Percentiles rank a stretch among this genome's conserved stretches.
Evolutionary conservation across 2,797 vertebrate species (phyloP).

Genomic region (Heliangelus exortis): DNA sequence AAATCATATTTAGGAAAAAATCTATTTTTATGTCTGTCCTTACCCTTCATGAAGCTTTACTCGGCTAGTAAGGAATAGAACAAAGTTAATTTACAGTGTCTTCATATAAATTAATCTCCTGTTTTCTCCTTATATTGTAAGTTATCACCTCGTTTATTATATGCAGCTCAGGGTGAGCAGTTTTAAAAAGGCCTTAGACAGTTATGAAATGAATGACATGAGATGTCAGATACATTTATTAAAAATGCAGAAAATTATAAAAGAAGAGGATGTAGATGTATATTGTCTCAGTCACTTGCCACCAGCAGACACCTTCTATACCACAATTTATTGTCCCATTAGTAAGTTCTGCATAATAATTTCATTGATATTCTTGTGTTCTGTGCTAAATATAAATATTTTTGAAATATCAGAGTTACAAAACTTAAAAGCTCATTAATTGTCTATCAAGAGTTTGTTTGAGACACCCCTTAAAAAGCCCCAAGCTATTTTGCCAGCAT

Average conservation of each 20-base stretch:
- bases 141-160: constrained; percentile 60
- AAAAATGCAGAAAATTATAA: constrained; percentile 46
- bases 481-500: neutral
- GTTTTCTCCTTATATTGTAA: constrained; percentile 48
- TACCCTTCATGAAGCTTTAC: neutral
- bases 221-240: constrained; percentile 52
- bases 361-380: constrained; percentile 43
- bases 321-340: constrained; percentile 22
- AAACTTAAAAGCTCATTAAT: constrained; percentile 1
- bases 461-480: neutral
- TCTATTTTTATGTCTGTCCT: constrained; percentile 46
- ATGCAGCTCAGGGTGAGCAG: constrained; percentile 30
- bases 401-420: constrained; percentile 14
- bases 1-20: constrained; percentile 53
- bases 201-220: constrained; percentile 46
- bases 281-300: constrained; percentile 42
- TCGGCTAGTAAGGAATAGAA: neutral
- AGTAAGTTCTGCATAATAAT: constrained; percentile 45
- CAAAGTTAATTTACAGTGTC: constrained; percentile 56
- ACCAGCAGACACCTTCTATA: constrained; percentile 16
- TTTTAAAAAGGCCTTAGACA: constrained; percentile 51
- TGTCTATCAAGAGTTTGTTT: constrained; percentile 2
- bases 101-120: constrained; percentile 65
- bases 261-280: constrained; percentile 40
- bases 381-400: neutral